phyloP scores from a whole-genome alignment of 2,888 invertebrate species.

The Sarcophaga carnaria region DNA sequence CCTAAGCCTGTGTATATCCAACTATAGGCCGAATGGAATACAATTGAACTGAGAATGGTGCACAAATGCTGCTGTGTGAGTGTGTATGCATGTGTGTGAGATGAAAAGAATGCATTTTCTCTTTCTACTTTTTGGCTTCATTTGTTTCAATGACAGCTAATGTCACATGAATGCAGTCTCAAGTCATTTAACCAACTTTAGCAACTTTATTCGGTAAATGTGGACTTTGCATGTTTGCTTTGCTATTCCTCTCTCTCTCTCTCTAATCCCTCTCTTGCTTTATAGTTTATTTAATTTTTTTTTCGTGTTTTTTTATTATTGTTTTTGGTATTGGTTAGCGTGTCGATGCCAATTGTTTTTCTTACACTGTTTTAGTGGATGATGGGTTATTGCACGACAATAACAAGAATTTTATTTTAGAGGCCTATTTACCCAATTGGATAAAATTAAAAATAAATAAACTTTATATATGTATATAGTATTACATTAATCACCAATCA shows the following conservation, averaged over 20 bases:
- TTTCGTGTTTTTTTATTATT: slow-evolving; percentile 28
- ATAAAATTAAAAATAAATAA: too few species aligned
- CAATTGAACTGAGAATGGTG: slow-evolving; percentile 37
- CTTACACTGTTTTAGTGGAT: slow-evolving; percentile 42
- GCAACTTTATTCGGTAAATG: slow-evolving; percentile 69
- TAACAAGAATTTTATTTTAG: too few species aligned
- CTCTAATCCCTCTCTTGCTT: slow-evolving; percentile 4
- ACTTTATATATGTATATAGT: too few species aligned
- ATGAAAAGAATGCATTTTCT: slow-evolving; percentile 64
- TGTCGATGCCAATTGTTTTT: slow-evolving; percentile 66
- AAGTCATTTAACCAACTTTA: slow-evolving; percentile 68
- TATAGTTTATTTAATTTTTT: slow-evolving; percentile 8
- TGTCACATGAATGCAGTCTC: slow-evolving; percentile 67
- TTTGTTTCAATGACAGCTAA: slow-evolving; percentile 67
- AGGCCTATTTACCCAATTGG: too few species aligned
- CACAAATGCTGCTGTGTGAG: slow-evolving; percentile 14
- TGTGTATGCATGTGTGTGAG: slow-evolving; percentile 14
- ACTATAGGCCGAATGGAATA: background rate
- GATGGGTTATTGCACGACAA: too few species aligned
- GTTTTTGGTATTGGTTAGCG: slow-evolving; percentile 55
- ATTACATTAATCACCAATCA: too few species aligned
- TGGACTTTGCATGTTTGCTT: slow-evolving; percentile 69
- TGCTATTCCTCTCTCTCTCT: background rate
- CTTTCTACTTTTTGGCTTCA: slow-evolving; percentile 64
- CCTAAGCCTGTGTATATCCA: too few species aligned